Percentiles rank a stretch among this genome's conserved stretches.
phyloP scores from a whole-genome alignment of 2,888 invertebrate genomes.

The Agonopterix alstromeriana region DNA sequence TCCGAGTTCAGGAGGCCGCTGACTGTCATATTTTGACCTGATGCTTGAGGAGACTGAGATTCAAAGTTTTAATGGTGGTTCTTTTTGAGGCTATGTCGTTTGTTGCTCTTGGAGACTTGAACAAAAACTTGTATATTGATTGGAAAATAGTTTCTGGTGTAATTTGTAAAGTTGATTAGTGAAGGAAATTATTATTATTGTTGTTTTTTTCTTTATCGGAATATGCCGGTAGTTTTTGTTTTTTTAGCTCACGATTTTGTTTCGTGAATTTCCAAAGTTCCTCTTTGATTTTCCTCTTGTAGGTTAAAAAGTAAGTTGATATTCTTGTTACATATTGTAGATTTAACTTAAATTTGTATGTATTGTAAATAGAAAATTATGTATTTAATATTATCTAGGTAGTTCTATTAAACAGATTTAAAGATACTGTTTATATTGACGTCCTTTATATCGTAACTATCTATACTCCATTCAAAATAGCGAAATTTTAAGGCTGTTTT shows the following conservation, averaged over 20 bases:
- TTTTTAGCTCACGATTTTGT: constrained; percentile 6
- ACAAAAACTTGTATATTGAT: too few relatives aligned
- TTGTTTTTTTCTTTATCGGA: too few relatives aligned
- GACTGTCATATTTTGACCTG: constrained; percentile 90
- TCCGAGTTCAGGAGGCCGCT: constrained; percentile 85
- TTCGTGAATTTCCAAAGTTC: constrained; percentile 47
- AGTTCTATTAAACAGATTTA: too few relatives aligned
- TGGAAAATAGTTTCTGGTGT: too few relatives aligned
- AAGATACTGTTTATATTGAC: too few relatives aligned
- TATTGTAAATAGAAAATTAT: neutral
- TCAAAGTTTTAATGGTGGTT: neutral
- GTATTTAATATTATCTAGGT: too few relatives aligned
- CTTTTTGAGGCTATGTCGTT: constrained; percentile 2
- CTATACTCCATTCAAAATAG: too few relatives aligned
- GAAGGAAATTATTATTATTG: too few relatives aligned
- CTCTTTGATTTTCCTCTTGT: constrained; percentile 41
- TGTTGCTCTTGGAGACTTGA: constrained; percentile 3
- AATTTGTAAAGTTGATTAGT: too few relatives aligned
- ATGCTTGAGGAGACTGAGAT: constrained; percentile 27
- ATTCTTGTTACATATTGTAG: neutral
- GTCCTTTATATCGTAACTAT: too few relatives aligned
- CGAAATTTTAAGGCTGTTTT: too few relatives aligned
- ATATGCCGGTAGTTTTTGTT: too few relatives aligned
- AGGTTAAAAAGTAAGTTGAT: constrained; percentile 5
- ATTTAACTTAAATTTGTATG: neutral